A percentile compares a stretch with the other conserved stretches of the same genome.
These are phyloP conservation scores for Cuculus canorus DNA, from an alignment of 2,797 vertebrate species.

Conservation along the genomic window DNA sequence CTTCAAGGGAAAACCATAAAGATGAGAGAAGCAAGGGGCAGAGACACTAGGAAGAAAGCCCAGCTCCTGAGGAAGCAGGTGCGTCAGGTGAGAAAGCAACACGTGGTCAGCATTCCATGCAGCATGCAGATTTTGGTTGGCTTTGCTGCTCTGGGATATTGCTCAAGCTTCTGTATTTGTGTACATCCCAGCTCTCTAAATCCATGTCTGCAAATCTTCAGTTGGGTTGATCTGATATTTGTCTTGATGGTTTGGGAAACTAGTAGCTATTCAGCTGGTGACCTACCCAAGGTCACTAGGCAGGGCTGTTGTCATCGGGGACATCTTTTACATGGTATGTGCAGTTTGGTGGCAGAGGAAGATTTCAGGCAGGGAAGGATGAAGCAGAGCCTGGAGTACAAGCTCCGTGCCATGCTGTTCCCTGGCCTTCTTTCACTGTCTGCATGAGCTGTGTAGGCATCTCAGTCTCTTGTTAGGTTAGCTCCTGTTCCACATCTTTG, in stretches of 20 bases:
- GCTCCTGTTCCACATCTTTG: background rate
- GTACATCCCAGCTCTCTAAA: background rate
- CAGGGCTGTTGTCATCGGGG: background rate
- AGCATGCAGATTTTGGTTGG: background rate
- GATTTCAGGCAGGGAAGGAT: background rate
- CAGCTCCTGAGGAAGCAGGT: background rate
- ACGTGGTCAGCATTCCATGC: accelerated
- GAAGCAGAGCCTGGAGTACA: background rate
- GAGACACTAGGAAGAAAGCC: background rate
- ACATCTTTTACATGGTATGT: background rate
- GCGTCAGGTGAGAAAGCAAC: background rate
- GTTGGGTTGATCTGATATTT: background rate
- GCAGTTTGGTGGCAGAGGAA: background rate
- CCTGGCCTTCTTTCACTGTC: background rate
- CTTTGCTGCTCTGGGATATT: background rate
- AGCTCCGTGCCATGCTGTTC: background rate
- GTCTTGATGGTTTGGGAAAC: background rate
- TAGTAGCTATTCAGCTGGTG: background rate
- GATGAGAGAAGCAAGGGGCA: background rate
- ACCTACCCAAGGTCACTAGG: background rate
- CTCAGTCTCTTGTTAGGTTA: background rate
- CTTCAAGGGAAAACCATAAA: background rate
- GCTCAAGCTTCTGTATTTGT: background rate
- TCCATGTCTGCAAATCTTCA: background rate
- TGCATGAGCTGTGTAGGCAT: background rate